Evolutionary conservation across 2,888 invertebrate species (phyloP).

Genomic region (Willowsia nigromaculata): DNA sequence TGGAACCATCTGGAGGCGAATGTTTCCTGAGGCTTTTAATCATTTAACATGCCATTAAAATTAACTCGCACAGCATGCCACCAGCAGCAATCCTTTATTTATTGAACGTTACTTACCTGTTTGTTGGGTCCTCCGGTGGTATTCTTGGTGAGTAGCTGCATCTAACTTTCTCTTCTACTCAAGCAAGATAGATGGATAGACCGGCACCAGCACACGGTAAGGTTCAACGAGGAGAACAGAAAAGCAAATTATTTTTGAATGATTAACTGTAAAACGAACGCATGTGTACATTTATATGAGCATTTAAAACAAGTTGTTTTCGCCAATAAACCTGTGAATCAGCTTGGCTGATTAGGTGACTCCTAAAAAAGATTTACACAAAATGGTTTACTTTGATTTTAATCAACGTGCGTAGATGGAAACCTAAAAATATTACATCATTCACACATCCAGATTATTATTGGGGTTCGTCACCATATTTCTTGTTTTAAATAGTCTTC

Average conservation of each 20-base stretch:
- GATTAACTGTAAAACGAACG: background rate
- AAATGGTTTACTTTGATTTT: background rate
- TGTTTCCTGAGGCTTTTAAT: constrained; percentile 65
- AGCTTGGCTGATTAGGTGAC: background rate
- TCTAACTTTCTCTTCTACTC: background rate
- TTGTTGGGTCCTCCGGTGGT: constrained; percentile 35
- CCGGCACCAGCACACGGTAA: background rate
- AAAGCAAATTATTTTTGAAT: background rate
- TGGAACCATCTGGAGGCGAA: constrained; percentile 18
- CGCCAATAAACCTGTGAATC: background rate
- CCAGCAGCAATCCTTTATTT: constrained; percentile 51
- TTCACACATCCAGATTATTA: background rate
- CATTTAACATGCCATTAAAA: constrained; percentile 73
- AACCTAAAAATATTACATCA: background rate
- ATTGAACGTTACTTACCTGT: constrained; percentile 21
- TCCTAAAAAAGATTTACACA: background rate
- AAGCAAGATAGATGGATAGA: background rate
- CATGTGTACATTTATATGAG: background rate
- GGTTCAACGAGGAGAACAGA: background rate
- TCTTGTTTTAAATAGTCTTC: background rate
- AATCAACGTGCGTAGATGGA: background rate
- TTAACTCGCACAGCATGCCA: constrained; percentile 73
- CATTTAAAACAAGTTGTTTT: background rate
- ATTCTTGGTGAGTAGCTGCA: background rate
- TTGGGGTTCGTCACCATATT: background rate